phyloP scores from a whole-genome alignment of 1,140 invertebrate genomes.

The Zaprionus capensis region DNA sequence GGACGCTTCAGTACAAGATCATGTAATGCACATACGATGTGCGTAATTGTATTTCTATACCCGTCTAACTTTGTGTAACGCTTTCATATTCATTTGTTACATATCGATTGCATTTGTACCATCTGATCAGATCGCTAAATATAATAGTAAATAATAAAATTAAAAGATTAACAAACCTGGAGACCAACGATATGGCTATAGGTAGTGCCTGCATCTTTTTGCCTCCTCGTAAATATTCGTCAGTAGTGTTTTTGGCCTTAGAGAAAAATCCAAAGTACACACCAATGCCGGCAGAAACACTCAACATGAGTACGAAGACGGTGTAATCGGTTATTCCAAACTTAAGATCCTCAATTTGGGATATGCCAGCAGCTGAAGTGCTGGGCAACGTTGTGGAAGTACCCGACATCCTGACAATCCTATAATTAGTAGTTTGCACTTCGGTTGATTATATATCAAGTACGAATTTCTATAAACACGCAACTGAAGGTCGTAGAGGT shows the following conservation, averaged over 20 bases:
- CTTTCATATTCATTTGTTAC: background rate
- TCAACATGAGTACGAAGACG: conserved; percentile 87
- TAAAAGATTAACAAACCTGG: conserved; percentile 84
- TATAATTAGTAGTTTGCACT: background rate
- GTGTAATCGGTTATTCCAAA: conserved; percentile 86
- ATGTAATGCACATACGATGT: background rate
- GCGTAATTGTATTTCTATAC: too few species aligned
- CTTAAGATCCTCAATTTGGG: conserved; percentile 30
- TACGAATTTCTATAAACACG: background rate
- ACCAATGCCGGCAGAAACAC: conserved; percentile 87
- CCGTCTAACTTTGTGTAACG: too few species aligned
- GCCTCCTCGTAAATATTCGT: conserved; percentile 87
- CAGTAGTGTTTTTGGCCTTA: conserved; percentile 81
- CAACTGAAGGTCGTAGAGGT: background rate
- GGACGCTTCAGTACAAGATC: background rate
- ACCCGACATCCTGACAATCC: conserved; percentile 34
- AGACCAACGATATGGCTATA: conserved; percentile 88
- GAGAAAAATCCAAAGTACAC: conserved; percentile 87
- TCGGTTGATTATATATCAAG: background rate
- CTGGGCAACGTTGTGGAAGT: conserved; percentile 29
- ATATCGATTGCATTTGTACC: background rate
- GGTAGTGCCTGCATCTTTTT: conserved; percentile 88
- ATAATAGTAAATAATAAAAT: background rate
- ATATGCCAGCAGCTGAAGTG: conserved; percentile 31
- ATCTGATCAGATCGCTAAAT: background rate